Evolutionary conservation across 1,140 invertebrate species (phyloP).

Genomic region (Eulimnadia texana): DNA sequence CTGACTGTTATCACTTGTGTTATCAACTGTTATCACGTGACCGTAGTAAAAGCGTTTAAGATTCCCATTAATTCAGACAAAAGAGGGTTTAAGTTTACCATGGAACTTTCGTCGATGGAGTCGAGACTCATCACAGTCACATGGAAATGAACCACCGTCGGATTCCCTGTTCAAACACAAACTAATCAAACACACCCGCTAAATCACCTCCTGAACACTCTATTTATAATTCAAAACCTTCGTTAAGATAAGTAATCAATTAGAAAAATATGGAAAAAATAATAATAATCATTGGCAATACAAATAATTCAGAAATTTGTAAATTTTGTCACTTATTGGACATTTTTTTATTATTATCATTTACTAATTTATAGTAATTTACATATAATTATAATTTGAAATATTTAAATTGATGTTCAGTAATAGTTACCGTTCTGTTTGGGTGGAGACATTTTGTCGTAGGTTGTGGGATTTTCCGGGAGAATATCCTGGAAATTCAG

Average conservation of each 20-base stretch:
- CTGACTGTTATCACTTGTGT: too few relatives aligned
- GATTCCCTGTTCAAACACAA: constrained; percentile 51
- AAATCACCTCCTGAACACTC: neutral
- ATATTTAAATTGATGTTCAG: too few relatives aligned
- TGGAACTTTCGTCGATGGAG: constrained; percentile 81
- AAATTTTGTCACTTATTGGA: too few relatives aligned
- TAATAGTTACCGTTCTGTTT: constrained; percentile 56
- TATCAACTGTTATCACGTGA: too few relatives aligned
- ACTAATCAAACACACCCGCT: neutral
- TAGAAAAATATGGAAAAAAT: constrained; percentile 13
- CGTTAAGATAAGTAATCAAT: neutral
- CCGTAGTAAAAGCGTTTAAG: too few relatives aligned
- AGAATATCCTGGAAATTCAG: constrained; percentile 44
- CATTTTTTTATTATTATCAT: too few relatives aligned
- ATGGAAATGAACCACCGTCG: constrained; percentile 75
- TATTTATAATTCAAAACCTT: neutral
- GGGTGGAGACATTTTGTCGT: constrained; percentile 79
- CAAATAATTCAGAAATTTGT: neutral
- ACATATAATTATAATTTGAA: too few relatives aligned
- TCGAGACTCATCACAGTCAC: constrained; percentile 85
- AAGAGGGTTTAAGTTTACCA: constrained; percentile 39
- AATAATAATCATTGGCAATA: neutral
- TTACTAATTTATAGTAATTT: too few relatives aligned
- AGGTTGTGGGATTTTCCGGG: constrained; percentile 65
- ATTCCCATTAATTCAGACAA: neutral